These are phyloP conservation scores for Saccostrea glomerata DNA, from an alignment of 1,140 invertebrate genomes.

Conservation along the genomic window DNA sequence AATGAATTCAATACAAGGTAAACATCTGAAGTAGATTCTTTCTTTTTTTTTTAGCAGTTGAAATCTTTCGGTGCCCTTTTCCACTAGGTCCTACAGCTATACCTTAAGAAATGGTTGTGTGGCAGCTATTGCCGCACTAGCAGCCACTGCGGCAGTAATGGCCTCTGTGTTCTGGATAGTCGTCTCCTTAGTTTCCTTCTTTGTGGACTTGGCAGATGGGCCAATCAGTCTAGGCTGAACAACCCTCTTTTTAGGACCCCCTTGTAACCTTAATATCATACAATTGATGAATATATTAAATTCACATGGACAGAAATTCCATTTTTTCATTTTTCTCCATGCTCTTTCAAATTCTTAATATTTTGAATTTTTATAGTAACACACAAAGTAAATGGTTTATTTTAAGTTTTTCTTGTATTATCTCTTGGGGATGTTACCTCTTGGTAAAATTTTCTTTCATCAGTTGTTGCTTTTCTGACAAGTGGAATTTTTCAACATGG, in stretches of 20 bases:
- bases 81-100: not conserved
- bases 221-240: constrained; percentile 69
- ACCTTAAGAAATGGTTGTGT: constrained; percentile 74
- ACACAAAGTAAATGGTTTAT: no score
- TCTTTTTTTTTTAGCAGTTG: no score
- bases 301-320: not conserved
- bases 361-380: no score
- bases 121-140: constrained; percentile 72
- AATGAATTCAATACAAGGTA: no score
- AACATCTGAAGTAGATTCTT: no score
- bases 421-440: constrained; percentile 61
- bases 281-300: not conserved
- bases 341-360: no score
- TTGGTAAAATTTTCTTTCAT: constrained; percentile 69
- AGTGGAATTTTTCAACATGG: constrained; percentile 68
- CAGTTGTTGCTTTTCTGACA: constrained; percentile 68
- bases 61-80: not conserved
- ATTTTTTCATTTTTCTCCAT: not conserved
- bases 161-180: constrained; percentile 52
- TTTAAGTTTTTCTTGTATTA: not conserved
- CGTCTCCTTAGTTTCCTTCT: constrained; percentile 34
- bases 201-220: constrained; percentile 21
- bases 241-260: constrained; percentile 67
- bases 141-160: constrained; percentile 69
- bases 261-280: constrained; percentile 35